These are phyloP conservation scores for Yoshiicerus persimilis DNA, from an alignment of 1,140 invertebrate genomes.

Conservation along the genomic window DNA sequence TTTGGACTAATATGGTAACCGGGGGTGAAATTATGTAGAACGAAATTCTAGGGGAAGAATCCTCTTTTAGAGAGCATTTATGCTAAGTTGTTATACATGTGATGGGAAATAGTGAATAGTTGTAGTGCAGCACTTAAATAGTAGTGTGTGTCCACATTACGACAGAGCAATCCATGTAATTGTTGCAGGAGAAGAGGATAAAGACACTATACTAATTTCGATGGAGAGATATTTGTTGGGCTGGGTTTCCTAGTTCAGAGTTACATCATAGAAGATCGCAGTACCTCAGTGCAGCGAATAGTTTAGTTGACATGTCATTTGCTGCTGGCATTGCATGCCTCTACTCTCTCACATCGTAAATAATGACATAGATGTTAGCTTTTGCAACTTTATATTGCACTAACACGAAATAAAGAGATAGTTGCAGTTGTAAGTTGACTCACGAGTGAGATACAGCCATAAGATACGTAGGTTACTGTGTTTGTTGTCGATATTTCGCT, in stretches of 20 bases:
- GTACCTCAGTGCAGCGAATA: too few relatives aligned
- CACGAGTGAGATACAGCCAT: too few relatives aligned
- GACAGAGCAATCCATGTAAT: too few relatives aligned
- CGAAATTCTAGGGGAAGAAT: not conserved
- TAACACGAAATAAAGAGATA: too few relatives aligned
- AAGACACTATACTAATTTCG: not conserved
- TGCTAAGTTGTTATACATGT: not conserved
- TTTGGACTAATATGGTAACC: slow-evolving; percentile 6
- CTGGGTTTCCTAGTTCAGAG: not conserved
- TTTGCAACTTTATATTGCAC: not conserved
- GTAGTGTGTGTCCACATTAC: not conserved
- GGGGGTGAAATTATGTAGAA: slow-evolving; percentile 3
- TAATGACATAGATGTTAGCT: not conserved
- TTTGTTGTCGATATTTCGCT: too few relatives aligned
- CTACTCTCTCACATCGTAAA: not conserved
- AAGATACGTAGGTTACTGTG: too few relatives aligned
- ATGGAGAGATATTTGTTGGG: not conserved
- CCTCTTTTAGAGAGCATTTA: not conserved
- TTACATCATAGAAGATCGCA: not conserved
- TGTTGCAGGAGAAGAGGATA: too few relatives aligned
- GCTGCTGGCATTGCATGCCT: not conserved
- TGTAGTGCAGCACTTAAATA: not conserved
- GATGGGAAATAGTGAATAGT: not conserved
- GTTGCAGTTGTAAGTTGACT: too few relatives aligned
- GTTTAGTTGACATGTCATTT: too few relatives aligned